Evolutionary conservation across 1,140 invertebrate genomes (phyloP).

Genomic region (Drusus annulatus): DNA sequence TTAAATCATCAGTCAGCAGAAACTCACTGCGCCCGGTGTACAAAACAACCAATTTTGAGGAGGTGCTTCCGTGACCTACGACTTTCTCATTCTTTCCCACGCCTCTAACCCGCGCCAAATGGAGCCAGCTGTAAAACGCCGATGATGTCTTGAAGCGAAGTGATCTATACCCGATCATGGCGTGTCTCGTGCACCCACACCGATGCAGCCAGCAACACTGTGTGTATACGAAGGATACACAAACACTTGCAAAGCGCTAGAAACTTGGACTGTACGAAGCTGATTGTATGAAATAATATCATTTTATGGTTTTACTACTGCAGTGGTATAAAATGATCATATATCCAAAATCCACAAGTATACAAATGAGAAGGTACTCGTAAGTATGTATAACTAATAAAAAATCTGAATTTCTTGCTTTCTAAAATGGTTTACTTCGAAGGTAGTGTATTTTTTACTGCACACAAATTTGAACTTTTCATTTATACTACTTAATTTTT

Average conservation of each 20-base stretch:
- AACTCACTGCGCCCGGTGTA: conserved; percentile 62
- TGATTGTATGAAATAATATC: too few relatives aligned
- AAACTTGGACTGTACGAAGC: too few relatives aligned
- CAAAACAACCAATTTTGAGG: conserved; percentile 65
- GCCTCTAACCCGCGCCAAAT: conserved; percentile 8
- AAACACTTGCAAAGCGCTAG: background rate
- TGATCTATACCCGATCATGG: conserved; percentile 53
- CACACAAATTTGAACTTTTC: too few relatives aligned
- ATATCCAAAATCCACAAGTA: too few relatives aligned
- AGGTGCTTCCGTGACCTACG: conserved; percentile 63
- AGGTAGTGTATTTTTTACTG: too few relatives aligned
- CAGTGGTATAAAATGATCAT: too few relatives aligned
- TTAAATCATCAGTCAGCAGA: background rate
- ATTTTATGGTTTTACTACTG: too few relatives aligned
- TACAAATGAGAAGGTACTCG: too few relatives aligned
- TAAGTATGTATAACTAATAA: too few relatives aligned
- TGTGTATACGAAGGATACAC: conserved; percentile 1
- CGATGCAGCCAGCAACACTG: background rate
- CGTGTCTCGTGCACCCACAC: conserved; percentile 42
- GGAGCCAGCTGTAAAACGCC: conserved; percentile 36
- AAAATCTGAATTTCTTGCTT: too few relatives aligned
- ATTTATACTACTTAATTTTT: too few relatives aligned
- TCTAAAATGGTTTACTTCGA: too few relatives aligned
- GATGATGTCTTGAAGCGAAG: conserved; percentile 45
- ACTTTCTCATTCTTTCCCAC: conserved; percentile 64